phyloP scores from a whole-genome alignment of 2,113 vertebrate genomes.

The Myrmecobius fasciatus region DNA sequence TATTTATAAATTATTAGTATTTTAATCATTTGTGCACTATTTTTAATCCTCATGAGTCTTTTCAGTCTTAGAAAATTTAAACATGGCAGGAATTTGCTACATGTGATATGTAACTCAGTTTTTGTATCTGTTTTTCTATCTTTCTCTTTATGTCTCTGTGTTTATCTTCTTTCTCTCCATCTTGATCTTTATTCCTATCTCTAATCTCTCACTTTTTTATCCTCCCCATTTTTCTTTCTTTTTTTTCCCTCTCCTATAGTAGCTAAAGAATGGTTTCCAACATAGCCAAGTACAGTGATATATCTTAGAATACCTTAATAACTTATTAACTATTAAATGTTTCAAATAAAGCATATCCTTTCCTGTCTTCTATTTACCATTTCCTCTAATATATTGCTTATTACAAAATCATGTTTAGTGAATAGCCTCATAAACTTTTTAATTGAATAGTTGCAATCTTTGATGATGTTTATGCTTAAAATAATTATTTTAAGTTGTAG shows the following conservation, averaged over 20 bases:
- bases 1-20: not conserved
- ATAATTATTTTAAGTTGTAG: slow-evolving; percentile 20
- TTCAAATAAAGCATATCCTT: slow-evolving; percentile 2
- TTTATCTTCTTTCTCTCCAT: not conserved
- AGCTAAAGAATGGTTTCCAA: slow-evolving; percentile 14
- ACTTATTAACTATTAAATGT: slow-evolving; percentile 30
- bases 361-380: not conserved
- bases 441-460: not conserved
- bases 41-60: not conserved
- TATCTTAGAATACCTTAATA: slow-evolving; percentile 46
- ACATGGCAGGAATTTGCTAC: not conserved
- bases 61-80: not conserved
- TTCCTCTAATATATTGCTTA: slow-evolving; percentile 17
- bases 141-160: not conserved
- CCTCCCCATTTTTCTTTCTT: slow-evolving; percentile 10
- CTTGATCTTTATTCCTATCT: not conserved
- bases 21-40: not conserved
- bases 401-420: slow-evolving; percentile 31
- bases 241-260: slow-evolving; percentile 15
- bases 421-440: slow-evolving; percentile 39
- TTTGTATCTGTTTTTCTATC: not conserved
- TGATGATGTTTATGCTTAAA: slow-evolving; percentile 36
- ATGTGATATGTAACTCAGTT: not conserved
- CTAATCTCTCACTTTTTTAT: slow-evolving; percentile 43
- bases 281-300: slow-evolving; percentile 16